These are phyloP conservation scores for Xenopus laevis DNA, from an alignment of 2,113 vertebrate species.

Conservation along the genomic window DNA sequence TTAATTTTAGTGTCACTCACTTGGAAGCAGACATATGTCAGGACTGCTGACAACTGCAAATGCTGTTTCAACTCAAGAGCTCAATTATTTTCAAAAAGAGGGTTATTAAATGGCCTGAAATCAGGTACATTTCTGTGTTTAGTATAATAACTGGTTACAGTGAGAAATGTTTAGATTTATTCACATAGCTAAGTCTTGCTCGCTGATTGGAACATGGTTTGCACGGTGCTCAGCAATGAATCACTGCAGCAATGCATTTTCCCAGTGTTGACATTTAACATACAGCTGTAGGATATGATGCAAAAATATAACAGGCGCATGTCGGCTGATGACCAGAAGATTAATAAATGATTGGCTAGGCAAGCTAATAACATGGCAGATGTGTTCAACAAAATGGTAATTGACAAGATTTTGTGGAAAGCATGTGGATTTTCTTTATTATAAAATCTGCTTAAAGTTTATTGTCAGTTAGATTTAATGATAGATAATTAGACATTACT, in stretches of 20 bases:
- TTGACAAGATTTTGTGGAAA: neutral
- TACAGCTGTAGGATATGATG: constrained; percentile 24
- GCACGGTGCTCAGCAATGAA: neutral
- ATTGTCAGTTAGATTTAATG: too few species aligned
- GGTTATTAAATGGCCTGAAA: neutral
- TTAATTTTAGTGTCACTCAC: neutral
- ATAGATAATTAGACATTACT: too few species aligned
- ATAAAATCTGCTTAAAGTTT: neutral
- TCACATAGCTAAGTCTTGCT: neutral
- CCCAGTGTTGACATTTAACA: constrained; percentile 12
- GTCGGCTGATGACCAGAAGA: constrained; percentile 8
- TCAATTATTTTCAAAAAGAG: neutral
- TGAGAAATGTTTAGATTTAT: neutral
- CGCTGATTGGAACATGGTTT: neutral
- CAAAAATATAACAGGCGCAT: neutral
- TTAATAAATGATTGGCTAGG: constrained; percentile 15
- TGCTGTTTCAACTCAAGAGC: neutral
- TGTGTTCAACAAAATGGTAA: constrained; percentile 1
- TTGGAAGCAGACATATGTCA: constrained; percentile 1
- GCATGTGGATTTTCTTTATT: neutral
- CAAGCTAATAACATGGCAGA: constrained; percentile 18
- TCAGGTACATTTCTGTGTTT: neutral
- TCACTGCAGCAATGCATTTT: constrained; percentile 17
- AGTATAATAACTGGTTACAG: neutral
- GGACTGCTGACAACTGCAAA: constrained; percentile 1